These are phyloP conservation scores for Pteromalus puparum DNA, from an alignment of 1,140 invertebrate genomes.

Conservation along the genomic window DNA sequence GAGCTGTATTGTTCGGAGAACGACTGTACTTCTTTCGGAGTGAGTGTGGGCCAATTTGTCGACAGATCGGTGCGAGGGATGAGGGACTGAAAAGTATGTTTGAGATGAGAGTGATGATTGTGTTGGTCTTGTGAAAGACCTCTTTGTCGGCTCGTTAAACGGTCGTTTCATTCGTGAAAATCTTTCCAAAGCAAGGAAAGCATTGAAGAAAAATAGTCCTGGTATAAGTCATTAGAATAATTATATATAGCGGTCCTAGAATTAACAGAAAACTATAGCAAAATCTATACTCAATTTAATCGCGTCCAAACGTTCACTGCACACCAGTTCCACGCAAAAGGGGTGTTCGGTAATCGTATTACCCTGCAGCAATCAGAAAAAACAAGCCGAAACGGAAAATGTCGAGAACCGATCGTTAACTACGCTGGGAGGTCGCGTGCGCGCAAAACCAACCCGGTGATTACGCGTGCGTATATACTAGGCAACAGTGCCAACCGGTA, in stretches of 20 bases:
- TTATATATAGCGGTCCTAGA: no score
- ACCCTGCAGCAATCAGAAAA: conserved; percentile 49
- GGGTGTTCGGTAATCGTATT: conserved; percentile 53
- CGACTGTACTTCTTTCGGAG: background rate
- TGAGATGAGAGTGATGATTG: background rate
- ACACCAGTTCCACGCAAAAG: background rate
- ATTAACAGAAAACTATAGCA: no score
- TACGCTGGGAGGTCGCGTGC: conserved; percentile 68
- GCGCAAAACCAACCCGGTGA: conserved; percentile 62
- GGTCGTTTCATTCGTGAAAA: background rate
- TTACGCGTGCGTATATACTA: conserved; percentile 54
- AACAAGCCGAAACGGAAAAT: conserved; percentile 38
- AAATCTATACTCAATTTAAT: no score
- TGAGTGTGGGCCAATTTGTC: background rate
- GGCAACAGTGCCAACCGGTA: background rate
- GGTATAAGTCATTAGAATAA: no score
- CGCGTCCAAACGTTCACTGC: no score
- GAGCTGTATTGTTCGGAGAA: background rate
- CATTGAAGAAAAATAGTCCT: no score
- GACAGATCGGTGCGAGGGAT: no score
- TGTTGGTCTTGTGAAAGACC: background rate
- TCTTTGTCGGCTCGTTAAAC: background rate
- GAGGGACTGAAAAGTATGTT: background rate
- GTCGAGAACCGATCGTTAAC: conserved; percentile 67
- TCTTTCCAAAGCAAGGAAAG: no score